Percentiles rank a stretch among this genome's conserved stretches.
Evolutionary conservation across 2,797 vertebrate species (phyloP).

Genomic region (Semotilus atromaculatus): DNA sequence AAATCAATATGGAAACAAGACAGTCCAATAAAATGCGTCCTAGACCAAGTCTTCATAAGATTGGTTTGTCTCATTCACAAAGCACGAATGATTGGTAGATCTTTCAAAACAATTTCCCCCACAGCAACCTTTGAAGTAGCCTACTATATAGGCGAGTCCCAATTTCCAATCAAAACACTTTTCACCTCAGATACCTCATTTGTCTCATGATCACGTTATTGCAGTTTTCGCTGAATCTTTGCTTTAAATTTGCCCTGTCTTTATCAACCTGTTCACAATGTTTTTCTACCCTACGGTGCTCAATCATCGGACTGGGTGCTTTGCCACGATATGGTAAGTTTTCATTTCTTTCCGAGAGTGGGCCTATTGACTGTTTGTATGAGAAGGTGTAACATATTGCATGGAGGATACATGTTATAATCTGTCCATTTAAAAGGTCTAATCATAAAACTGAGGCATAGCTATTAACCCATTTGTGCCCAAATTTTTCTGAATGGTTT

Average conservation of each 20-base stretch:
- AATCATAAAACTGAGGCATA: not conserved
- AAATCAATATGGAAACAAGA: conserved; percentile 22
- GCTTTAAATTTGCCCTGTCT: not conserved
- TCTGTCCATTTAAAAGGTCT: not conserved
- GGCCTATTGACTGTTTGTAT: not conserved
- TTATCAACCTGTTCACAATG: conserved; percentile 54
- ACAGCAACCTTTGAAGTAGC: conserved; percentile 38
- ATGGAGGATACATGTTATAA: not conserved
- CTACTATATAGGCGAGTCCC: not conserved
- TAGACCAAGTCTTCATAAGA: not conserved
- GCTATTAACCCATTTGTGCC: no score
- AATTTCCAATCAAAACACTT: not conserved
- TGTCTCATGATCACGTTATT: conserved; percentile 7
- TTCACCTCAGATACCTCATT: conserved; percentile 34
- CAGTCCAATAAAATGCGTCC: conserved; percentile 31
- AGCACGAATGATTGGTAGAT: conserved; percentile 20
- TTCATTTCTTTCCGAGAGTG: not conserved
- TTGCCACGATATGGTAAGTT: conserved; percentile 81
- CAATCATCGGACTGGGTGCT: conserved; percentile 73
- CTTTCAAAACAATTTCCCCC: conserved; percentile 32
- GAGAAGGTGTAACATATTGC: no score
- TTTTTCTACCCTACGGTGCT: conserved; percentile 79
- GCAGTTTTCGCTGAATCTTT: not conserved
- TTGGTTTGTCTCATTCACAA: conserved; percentile 23
- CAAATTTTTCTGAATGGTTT: no score